Evolutionary conservation across 2,888 invertebrate genomes (phyloP).

Genomic region (Acleris holmiana): DNA sequence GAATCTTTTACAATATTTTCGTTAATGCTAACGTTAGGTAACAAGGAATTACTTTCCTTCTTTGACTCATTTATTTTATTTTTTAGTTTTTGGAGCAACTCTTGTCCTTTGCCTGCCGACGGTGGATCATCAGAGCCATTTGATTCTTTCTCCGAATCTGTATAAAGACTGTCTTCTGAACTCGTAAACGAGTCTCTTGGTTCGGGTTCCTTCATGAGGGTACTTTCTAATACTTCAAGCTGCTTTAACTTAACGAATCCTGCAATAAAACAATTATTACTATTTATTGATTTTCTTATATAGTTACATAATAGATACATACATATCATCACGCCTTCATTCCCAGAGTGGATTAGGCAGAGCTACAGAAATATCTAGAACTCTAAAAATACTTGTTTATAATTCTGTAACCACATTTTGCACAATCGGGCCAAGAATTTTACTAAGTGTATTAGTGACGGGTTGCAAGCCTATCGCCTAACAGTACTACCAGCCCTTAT

Average conservation of each 20-base stretch:
- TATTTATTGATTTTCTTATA: no score
- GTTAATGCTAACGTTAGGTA: slow-evolving; percentile 45
- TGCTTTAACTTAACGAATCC: slow-evolving; percentile 85
- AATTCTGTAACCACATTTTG: no score
- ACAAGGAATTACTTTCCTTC: slow-evolving; percentile 24
- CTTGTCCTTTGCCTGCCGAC: slow-evolving; percentile 57
- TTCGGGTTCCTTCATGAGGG: slow-evolving; percentile 61
- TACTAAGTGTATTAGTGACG: no score
- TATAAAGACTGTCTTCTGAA: slow-evolving; percentile 71
- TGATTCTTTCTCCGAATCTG: slow-evolving; percentile 77
- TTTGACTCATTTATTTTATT: slow-evolving; percentile 49
- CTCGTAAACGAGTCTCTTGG: slow-evolving; percentile 43
- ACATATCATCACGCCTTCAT: no score
- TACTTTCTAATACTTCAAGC: slow-evolving; percentile 78
- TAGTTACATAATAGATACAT: no score
- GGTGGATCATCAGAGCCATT: slow-evolving; percentile 66
- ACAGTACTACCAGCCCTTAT: no score
- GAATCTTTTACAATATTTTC: slow-evolving; percentile 42
- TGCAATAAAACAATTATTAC: slow-evolving; percentile 54
- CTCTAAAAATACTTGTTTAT: no score
- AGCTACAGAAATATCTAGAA: no score
- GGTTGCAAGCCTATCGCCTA: no score
- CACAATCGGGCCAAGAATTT: no score
- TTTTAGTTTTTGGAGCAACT: slow-evolving; percentile 59
- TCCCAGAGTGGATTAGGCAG: no score